These are phyloP conservation scores for Lasioglossum oenotherae DNA, from an alignment of 2,888 invertebrate genomes.

Conservation along the genomic window DNA sequence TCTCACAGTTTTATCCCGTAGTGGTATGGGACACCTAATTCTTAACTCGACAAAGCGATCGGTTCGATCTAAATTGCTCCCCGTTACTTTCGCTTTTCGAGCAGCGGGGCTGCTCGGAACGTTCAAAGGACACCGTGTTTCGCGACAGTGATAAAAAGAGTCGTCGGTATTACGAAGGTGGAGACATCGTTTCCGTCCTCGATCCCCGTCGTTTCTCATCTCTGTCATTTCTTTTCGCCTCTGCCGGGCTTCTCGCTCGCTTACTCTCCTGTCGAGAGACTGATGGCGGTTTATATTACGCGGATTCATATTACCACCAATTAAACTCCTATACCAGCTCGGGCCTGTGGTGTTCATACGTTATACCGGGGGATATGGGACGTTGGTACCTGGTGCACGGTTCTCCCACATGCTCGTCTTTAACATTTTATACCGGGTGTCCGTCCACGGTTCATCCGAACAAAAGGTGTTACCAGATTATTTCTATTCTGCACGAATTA, in stretches of 20 bases:
- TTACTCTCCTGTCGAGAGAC: constrained; percentile 73
- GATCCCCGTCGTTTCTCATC: constrained; percentile 41
- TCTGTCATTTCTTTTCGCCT: constrained; percentile 39
- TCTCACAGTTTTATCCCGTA: not conserved
- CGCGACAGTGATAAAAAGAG: constrained; percentile 70
- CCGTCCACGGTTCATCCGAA: not conserved
- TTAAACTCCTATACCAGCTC: constrained; percentile 79
- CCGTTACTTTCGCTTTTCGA: constrained; percentile 31
- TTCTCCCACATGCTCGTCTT: constrained; percentile 41
- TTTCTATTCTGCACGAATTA: not conserved
- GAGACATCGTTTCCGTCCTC: constrained; percentile 73
- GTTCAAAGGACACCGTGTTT: constrained; percentile 60
- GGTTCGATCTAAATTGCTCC: constrained; percentile 52
- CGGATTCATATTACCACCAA: constrained; percentile 81
- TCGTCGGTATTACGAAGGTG: constrained; percentile 71
- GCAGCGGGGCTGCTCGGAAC: constrained; percentile 50
- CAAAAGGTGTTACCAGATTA: not conserved
- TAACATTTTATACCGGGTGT: constrained; percentile 63
- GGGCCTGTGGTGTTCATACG: constrained; percentile 72
- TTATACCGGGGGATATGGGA: constrained; percentile 67
- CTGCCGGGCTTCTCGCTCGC: constrained; percentile 45
- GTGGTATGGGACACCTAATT: constrained; percentile 38
- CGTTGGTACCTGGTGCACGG: constrained; percentile 64
- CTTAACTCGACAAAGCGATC: constrained; percentile 55
- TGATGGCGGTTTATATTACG: constrained; percentile 81